phyloP scores from a whole-genome alignment of 1,140 invertebrate species.

The Gryllus bimaculatus region DNA sequence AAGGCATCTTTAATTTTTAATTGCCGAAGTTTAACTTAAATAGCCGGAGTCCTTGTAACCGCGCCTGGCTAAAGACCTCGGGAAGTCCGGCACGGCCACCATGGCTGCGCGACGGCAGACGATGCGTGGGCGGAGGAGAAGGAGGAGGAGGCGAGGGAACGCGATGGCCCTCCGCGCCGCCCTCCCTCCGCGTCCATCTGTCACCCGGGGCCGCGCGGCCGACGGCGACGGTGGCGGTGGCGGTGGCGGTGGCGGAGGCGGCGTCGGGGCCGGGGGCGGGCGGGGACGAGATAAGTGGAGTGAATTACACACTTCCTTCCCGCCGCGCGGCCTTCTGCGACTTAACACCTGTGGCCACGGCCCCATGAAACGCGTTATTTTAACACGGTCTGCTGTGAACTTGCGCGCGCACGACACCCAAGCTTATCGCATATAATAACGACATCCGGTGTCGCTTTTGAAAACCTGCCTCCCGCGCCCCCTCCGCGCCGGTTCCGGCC shows the following conservation, averaged over 20 bases:
- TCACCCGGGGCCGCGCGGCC: too few relatives aligned
- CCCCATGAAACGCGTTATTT: slow-evolving; percentile 3
- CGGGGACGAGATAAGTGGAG: slow-evolving; percentile 2
- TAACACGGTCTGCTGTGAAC: slow-evolving; percentile 3
- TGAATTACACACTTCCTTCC: slow-evolving; percentile 4
- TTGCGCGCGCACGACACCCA: background rate
- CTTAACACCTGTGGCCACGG: slow-evolving; percentile 2
- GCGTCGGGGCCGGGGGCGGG: too few relatives aligned
- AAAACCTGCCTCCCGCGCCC: background rate
- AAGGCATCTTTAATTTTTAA: background rate
- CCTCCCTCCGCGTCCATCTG: background rate
- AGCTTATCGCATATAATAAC: slow-evolving; percentile 5
- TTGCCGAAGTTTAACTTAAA: background rate
- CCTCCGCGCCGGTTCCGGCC: too few relatives aligned
- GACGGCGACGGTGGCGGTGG: too few relatives aligned
- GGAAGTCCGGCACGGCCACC: background rate
- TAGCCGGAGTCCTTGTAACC: background rate
- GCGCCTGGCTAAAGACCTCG: background rate
- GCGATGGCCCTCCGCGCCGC: background rate
- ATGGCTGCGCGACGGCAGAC: background rate
- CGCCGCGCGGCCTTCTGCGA: background rate
- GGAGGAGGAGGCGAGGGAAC: background rate
- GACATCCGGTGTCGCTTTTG: slow-evolving; percentile 2
- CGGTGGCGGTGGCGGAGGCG: too few relatives aligned
- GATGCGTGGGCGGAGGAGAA: background rate